Evolutionary conservation across 2,888 invertebrate species (phyloP).

Genomic region (Hermaeophaga mercurialis): DNA sequence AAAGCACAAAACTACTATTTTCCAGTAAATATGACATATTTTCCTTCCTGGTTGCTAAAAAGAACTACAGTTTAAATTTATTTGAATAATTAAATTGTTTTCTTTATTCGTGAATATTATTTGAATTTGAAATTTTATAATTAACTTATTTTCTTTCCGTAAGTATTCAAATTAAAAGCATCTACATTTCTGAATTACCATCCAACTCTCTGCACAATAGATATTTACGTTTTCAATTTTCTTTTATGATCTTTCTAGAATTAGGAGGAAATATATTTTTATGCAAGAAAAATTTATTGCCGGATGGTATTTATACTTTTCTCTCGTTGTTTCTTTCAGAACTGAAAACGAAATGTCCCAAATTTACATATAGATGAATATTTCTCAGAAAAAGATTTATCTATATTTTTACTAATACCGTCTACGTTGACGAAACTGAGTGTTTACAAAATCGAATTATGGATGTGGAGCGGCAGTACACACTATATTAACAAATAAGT

Average conservation of each 20-base stretch:
- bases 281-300: constrained; percentile 20
- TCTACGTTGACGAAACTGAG: not conserved
- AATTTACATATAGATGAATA: constrained; percentile 25
- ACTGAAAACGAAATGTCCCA: constrained; percentile 1
- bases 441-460: too few relatives aligned
- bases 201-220: constrained; percentile 2
- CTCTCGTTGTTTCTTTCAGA: constrained; percentile 12
- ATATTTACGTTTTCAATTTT: constrained; percentile 26
- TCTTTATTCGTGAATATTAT: too few relatives aligned
- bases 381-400: constrained; percentile 8
- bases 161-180: too few relatives aligned
- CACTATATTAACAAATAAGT: too few relatives aligned
- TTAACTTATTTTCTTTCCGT: too few relatives aligned
- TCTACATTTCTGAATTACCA: not conserved
- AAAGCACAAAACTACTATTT: too few relatives aligned
- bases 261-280: constrained; percentile 21
- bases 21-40: too few relatives aligned
- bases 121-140: too few relatives aligned
- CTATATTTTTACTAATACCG: not conserved
- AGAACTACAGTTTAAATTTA: too few relatives aligned
- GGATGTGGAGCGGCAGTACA: too few relatives aligned
- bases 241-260: constrained; percentile 20
- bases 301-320: constrained; percentile 14
- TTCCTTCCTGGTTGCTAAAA: too few relatives aligned
- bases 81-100: too few relatives aligned